These are phyloP conservation scores for Atherinosoma microstoma DNA, from an alignment of 2,797 vertebrate genomes.

Conservation along the genomic window DNA sequence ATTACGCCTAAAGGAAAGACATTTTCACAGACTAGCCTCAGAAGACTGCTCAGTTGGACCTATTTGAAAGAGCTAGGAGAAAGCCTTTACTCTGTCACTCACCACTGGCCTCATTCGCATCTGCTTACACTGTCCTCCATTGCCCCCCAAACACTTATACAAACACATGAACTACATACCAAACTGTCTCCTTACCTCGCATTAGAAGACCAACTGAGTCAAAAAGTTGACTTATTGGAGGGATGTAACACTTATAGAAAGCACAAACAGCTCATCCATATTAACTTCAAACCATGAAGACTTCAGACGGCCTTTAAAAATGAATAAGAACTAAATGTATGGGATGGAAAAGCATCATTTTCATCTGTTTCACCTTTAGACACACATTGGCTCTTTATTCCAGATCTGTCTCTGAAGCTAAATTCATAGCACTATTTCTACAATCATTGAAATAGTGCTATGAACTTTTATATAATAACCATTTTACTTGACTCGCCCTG, in stretches of 20 bases:
- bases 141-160: slow-evolving; percentile 1
- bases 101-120: slow-evolving; percentile 30
- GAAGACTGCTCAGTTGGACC: slow-evolving; percentile 28
- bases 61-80: slow-evolving; percentile 30
- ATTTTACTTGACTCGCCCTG: no score
- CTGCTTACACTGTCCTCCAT: slow-evolving; percentile 17
- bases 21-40: slow-evolving; percentile 14
- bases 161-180: not conserved
- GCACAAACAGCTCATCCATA: no score
- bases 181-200: not conserved
- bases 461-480: not conserved
- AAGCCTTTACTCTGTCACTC: slow-evolving; percentile 39
- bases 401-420: no score
- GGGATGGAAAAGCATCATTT: not conserved
- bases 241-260: no score
- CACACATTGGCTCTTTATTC: no score
- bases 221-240: not conserved
- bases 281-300: no score
- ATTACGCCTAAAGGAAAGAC: slow-evolving; percentile 24
- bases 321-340: not conserved
- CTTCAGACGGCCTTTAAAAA: not conserved
- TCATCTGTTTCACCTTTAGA: no score
- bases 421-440: not conserved
- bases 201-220: not conserved
- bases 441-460: not conserved